Evolutionary conservation across 2,113 vertebrate genomes (phyloP).

Genomic region (Gila orcuttii): DNA sequence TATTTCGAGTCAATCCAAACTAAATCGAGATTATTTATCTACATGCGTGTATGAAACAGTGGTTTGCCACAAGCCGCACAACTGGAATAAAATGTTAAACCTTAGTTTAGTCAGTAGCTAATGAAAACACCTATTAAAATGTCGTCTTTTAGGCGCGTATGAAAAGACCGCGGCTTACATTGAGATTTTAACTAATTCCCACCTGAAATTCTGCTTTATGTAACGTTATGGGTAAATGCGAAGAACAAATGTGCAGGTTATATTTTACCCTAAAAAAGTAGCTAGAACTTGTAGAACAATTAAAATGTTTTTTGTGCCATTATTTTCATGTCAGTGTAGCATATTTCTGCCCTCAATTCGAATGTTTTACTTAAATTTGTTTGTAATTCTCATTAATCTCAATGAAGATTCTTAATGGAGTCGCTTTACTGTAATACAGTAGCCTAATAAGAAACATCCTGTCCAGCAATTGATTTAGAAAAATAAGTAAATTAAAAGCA

Average conservation of each 20-base stretch:
- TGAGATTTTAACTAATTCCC: background rate
- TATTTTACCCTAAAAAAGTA: background rate
- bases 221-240: background rate
- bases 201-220: background rate
- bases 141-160: background rate
- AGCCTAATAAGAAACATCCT: background rate
- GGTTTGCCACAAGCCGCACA: background rate
- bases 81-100: conserved; percentile 6
- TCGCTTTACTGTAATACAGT: conserved; percentile 17
- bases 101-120: background rate
- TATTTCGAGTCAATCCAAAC: background rate
- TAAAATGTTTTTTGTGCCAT: background rate
- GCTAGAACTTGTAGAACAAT: background rate
- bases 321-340: background rate
- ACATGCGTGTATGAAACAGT: background rate
- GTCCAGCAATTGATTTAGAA: background rate
- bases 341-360: background rate
- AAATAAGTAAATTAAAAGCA: background rate
- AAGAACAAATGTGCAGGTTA: background rate
- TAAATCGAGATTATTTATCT: background rate
- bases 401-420: background rate
- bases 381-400: background rate
- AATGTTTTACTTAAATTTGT: background rate
- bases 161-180: background rate
- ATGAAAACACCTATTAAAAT: background rate